Evolutionary conservation across 2,113 vertebrate genomes (phyloP), one percentile per base, ranked within the genome.

Genomic region (Vicugna pacos): DNA sequence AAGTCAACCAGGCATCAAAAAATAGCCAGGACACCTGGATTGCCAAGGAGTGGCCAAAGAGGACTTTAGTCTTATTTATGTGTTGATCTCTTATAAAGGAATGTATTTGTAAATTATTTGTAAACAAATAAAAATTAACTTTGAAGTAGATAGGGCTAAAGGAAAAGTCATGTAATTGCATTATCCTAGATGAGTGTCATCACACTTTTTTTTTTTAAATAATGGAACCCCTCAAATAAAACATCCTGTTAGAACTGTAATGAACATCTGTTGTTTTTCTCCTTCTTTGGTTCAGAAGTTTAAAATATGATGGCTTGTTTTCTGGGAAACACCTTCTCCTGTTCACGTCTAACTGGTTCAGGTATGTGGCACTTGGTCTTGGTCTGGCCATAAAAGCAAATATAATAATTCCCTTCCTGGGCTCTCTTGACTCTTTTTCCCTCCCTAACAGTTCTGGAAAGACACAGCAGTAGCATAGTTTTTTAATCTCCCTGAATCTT

Each of bases 41-140:
- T 58, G 24, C 30, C 17, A 16, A 32, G 28, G 46, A 64, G 52
- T 14, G 50, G 46, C 17, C 65, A 52, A 58, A 77, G 35, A 32
- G 60, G 38, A 90, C 67, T 92, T 96, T 58, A 89, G 52, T 30
- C 65, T 93, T n/a, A 56, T 50, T 60, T 46, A 0, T 46, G 26
- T 76, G 67, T 76, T 69, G 46, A 28, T 88, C 42, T 93, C 26
- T 91, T 91, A 80, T n/a, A 83, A 93, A 88, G 56, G 75, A 80
- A 72, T 32, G 64, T 6, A 38, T 72, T 48, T 65, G 60, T 48
- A 38, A 93, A 81, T 92, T 80, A 93, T 32, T 88, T 58, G 38
- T 62, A 35, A 52, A 22, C 42, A 87, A 93, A 83, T 83, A 88
- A 91, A 93, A 73, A 46, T 80, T 93, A 93, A 88, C 69, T 91